Conservation (phyloP, 2,797 vertebrate genomes). For the Mormyrus proboscirostris region DNA sequence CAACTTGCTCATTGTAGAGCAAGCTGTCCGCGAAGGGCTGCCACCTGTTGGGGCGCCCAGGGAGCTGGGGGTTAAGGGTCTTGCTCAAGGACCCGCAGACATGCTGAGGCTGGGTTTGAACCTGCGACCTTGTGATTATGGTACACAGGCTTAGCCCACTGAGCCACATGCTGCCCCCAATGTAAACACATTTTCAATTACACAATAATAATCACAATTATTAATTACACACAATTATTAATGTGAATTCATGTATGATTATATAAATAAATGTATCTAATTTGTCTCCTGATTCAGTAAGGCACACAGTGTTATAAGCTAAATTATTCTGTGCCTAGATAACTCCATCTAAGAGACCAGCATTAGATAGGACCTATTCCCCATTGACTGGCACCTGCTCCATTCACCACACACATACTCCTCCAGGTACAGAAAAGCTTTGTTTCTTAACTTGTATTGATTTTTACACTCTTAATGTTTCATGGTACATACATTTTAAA, state of each 20-base stretch:
- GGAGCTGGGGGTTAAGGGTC: too few relatives aligned
- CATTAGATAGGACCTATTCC: constrained; percentile 26
- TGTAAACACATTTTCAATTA: too few relatives aligned
- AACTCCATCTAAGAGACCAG: constrained; percentile 41
- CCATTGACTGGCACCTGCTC: constrained; percentile 32
- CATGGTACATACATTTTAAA: background rate
- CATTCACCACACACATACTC: constrained; percentile 24
- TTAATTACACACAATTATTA: too few relatives aligned
- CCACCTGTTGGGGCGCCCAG: too few relatives aligned
- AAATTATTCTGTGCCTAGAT: constrained; percentile 8
- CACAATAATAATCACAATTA: too few relatives aligned
- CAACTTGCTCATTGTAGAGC: too few relatives aligned
- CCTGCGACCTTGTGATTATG: too few relatives aligned
- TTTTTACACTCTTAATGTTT: background rate
- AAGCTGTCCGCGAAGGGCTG: too few relatives aligned
- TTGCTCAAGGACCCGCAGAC: too few relatives aligned
- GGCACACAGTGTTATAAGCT: background rate
- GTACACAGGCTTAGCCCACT: too few relatives aligned
- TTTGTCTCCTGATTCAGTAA: background rate
- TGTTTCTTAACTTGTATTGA: background rate
- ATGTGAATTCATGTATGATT: background rate
- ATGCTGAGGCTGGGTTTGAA: too few relatives aligned
- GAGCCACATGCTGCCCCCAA: too few relatives aligned
- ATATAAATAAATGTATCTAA: background rate
- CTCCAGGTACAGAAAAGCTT: constrained; percentile 28